These are phyloP conservation scores for Gryllus longicercus DNA, from an alignment of 2,888 invertebrate genomes.

Conservation along the genomic window DNA sequence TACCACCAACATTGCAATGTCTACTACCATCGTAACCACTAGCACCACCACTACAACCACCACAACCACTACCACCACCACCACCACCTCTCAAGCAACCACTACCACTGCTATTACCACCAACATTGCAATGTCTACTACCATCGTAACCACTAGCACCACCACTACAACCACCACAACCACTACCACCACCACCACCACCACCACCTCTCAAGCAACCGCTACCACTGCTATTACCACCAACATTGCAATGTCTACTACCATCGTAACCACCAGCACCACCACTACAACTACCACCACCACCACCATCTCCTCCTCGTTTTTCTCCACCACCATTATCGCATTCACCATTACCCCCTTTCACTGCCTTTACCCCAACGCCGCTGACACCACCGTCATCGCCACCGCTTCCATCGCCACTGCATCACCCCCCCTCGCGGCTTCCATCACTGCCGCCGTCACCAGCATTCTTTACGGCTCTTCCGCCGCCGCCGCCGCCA, in stretches of 20 bases:
- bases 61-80: neutral
- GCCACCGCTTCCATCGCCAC: neutral
- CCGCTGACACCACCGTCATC: neutral
- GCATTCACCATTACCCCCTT: too few species aligned
- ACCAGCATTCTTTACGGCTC: too few species aligned
- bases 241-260: neutral
- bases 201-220: too few species aligned
- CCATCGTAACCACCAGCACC: neutral
- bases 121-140: neutral
- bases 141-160: neutral
- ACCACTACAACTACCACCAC: neutral
- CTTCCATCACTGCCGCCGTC: too few species aligned
- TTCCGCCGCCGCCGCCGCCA: too few species aligned
- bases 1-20: too few species aligned
- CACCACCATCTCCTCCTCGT: neutral
- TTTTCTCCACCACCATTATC: neutral
- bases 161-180: too few species aligned
- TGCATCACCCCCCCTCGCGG: too few species aligned
- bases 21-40: neutral
- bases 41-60: too few species aligned
- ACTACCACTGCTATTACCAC: neutral
- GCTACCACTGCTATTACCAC: neutral
- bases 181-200: neutral
- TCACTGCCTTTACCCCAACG: neutral
- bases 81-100: neutral